Base-by-base conservation (phyloP, 2,797 vertebrate genomes). In the Typhlichthys subterraneus region DNA sequence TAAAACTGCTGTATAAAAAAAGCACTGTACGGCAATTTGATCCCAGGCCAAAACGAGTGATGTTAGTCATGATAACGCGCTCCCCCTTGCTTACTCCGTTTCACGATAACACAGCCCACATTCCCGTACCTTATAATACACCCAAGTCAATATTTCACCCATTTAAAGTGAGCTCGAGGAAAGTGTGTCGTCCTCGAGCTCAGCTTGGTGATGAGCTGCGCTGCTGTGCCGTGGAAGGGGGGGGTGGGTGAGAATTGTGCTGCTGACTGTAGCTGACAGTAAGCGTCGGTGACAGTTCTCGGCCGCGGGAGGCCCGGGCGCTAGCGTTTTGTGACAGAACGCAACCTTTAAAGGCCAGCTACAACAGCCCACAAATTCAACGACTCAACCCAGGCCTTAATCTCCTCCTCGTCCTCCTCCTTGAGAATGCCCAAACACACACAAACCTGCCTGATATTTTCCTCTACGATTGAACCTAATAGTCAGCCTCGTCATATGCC, bases 281-380 rank as follows among this genome's bases (percentile, higher is more conserved):
- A 85, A 92, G 81, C 23, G 67, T 75, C 77, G 84, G 76, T 89
- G 91, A 92, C 92, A 90, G 85, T 85, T 91, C 67, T 72, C 79
- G 84, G 90, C 89, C 87, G 75, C 85, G 74, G 90, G 91, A 91
- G 82, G 84, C 72, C 70, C 77, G 82, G 84, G 84, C 84, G 72
- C 85, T 89, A 88, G 88, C 90, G 87, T 85, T 90, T 87, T 90
- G 90, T 91, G 90, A 92, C 90, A 93, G 89, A 91, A 87, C 87
- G 90, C 88, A 93, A 92, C 90, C 90, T 93, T 93, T 93, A 93
- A 93, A 93, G 89, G 91, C 92, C 91, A 92, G 81, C 85, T 68
- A 89, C 83, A 88, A 72, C 89, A 90, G 83, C 81, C 65, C 76
- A 83, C 65, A 68, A 81, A 79, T 74, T 73, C 64, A 66, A 81